Base-by-base conservation (phyloP, 2,113 vertebrate species). In the Entelurus aequoreus region DNA sequence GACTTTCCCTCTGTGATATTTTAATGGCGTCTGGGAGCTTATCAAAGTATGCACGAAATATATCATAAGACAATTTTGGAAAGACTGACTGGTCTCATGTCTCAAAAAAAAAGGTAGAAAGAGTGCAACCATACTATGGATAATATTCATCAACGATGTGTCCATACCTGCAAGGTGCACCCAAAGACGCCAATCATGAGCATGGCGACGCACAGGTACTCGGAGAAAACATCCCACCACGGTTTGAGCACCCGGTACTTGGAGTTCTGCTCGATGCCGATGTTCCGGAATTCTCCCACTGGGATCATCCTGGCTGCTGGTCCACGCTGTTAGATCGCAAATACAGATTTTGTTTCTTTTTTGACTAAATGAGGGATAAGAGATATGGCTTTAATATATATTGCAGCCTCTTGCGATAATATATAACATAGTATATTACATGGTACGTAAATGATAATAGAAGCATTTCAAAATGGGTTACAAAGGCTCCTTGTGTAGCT, bases 171-270 rank as follows among this genome's bases (percentile, higher is more conserved):
- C 54, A 96, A 74, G 1, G 94, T 95, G 82, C 94, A 94, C 21
- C 94, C 92, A 10, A 96, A 95, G 60, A 96, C 93, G 16, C 93
- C 94, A 1, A 95, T 92, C 94, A 96, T 95, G 35, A 96, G 86
- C 94, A 96, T 95, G 36, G 89, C 89, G 4, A 94, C 53, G 0
- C 93, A 94, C 69, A 95, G 83, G 71, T 96, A 94, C 74, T 96
- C 94, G 0, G 94, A 91, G 78, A 95, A 87, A 14, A 95, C 94
- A 4, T 96, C 94, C 94, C 94, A 96, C 94, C 94, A 96, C 4
- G 94, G 94, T 60, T 96, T 96, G 55, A 96, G 90, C 44, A 95
- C 89, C 65, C 93, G 91, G 64, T 91, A 90, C 55, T 91, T 89
- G 0, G 91, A 80, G 82, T 92, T 93, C 71, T 90, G 90, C 46